Evolutionary conservation across 2,797 vertebrate species (phyloP).

Genomic region (Thamnophis elegans): DNA sequence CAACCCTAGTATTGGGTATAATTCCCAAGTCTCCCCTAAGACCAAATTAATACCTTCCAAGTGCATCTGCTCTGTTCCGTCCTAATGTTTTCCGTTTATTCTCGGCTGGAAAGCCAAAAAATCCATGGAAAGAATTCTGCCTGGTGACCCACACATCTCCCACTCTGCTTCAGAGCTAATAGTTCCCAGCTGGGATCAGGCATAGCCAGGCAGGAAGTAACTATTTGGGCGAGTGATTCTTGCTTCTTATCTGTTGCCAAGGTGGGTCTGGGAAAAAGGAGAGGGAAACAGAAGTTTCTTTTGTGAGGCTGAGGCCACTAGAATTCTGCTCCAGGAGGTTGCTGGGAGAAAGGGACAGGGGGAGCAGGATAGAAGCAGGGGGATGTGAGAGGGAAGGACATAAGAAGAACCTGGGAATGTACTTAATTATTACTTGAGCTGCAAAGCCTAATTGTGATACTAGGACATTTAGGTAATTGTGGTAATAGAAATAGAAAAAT

Average conservation of each 20-base stretch:
- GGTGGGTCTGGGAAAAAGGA: constrained; percentile 5
- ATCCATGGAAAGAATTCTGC: constrained; percentile 8
- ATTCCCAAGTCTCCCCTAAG: background rate
- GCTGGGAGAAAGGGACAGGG: constrained; percentile 30
- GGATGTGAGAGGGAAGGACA: background rate
- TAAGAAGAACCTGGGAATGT: background rate
- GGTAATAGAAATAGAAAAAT: background rate
- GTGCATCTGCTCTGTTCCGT: background rate
- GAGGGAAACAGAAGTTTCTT: background rate
- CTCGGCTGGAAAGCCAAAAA: background rate
- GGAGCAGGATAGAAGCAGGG: background rate
- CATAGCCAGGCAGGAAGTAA: constrained; percentile 9
- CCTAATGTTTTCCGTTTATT: background rate
- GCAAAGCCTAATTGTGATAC: background rate
- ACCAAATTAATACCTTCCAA: background rate
- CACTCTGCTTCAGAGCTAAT: background rate
- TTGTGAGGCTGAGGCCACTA: constrained; percentile 30
- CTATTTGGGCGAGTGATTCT: background rate
- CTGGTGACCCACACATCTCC: constrained; percentile 4
- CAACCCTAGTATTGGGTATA: background rate
- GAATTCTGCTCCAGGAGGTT: constrained; percentile 56
- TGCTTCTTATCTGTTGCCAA: constrained; percentile 5
- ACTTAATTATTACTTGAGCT: background rate
- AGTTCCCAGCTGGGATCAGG: constrained; percentile 3
- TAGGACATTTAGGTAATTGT: background rate